These are phyloP conservation scores for Megaceryle maxima DNA, from an alignment of 2,113 vertebrate genomes.

Conservation along the genomic window DNA sequence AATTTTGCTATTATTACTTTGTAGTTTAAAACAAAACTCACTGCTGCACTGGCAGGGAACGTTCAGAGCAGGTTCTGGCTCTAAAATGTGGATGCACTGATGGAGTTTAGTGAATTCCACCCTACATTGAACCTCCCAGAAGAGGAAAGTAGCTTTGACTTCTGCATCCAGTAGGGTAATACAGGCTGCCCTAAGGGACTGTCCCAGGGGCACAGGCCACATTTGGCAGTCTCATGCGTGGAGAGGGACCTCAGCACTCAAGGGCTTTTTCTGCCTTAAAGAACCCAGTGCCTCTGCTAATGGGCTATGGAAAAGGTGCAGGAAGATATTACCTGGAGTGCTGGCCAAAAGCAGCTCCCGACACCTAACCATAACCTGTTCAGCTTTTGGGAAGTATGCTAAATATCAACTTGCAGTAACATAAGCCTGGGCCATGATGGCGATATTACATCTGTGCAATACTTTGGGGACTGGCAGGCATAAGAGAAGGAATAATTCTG, in stretches of 20 bases:
- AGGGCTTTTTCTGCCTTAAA: not conserved
- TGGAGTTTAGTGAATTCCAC: not conserved
- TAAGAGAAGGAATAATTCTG: not conserved
- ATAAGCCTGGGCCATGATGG: not conserved
- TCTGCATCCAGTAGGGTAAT: not conserved
- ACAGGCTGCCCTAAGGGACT: not conserved
- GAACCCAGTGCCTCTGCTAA: not conserved
- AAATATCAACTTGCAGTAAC: not conserved
- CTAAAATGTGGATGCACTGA: not conserved
- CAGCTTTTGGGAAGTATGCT: not conserved
- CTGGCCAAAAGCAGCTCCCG: not conserved
- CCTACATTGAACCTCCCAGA: not conserved
- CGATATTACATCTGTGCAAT: not conserved
- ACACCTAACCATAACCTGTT: not conserved
- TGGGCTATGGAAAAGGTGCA: not conserved
- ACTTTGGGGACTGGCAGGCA: not conserved
- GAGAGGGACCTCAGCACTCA: not conserved
- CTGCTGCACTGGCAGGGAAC: not conserved
- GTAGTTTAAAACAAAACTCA: not conserved
- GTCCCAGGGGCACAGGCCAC: not conserved
- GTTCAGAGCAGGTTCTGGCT: not conserved
- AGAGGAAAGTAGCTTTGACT: not conserved
- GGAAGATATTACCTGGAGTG: not conserved
- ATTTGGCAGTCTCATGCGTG: not conserved
- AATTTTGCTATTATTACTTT: not conserved